phyloP scores from a whole-genome alignment of 2,113 vertebrate species.

The Pluvialis apricaria region DNA sequence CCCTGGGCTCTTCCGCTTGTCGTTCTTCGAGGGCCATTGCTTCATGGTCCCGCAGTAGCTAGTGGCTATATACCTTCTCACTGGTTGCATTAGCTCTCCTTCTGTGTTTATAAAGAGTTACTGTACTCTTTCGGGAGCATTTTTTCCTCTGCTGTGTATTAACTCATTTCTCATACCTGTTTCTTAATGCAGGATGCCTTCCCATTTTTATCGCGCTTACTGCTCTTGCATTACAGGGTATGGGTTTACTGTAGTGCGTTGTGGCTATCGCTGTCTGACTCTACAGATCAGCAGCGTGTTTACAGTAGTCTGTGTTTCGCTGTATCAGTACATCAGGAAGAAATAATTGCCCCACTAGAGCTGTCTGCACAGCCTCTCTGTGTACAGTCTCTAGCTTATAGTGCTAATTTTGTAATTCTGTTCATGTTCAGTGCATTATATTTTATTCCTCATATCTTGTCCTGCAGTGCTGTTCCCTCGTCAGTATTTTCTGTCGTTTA shows the following conservation, averaged over 20 bases:
- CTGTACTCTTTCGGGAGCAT: not conserved
- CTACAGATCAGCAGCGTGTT: not conserved
- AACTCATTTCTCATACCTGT: not conserved
- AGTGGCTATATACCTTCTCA: not conserved
- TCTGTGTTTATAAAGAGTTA: not conserved
- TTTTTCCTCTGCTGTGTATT: not conserved
- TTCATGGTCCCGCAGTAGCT: not conserved
- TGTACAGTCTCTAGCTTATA: not conserved
- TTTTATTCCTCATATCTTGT: not conserved
- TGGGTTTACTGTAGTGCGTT: not conserved
- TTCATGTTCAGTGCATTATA: not conserved
- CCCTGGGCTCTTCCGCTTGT: not conserved
- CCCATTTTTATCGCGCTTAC: not conserved
- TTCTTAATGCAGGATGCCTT: not conserved
- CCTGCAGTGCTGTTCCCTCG: not conserved
- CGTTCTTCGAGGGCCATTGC: not conserved
- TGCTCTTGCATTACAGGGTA: not conserved
- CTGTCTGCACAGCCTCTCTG: not conserved
- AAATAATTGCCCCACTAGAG: not conserved
- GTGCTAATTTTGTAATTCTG: not conserved
- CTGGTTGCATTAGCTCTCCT: not conserved
- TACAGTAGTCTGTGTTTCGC: not conserved
- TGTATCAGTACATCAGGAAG: not conserved
- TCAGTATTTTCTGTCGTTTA: not conserved
- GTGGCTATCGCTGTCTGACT: not conserved